These are phyloP conservation scores for Ptychobarbus kaznakovi DNA, from an alignment of 2,797 vertebrate species.

Conservation along the genomic window DNA sequence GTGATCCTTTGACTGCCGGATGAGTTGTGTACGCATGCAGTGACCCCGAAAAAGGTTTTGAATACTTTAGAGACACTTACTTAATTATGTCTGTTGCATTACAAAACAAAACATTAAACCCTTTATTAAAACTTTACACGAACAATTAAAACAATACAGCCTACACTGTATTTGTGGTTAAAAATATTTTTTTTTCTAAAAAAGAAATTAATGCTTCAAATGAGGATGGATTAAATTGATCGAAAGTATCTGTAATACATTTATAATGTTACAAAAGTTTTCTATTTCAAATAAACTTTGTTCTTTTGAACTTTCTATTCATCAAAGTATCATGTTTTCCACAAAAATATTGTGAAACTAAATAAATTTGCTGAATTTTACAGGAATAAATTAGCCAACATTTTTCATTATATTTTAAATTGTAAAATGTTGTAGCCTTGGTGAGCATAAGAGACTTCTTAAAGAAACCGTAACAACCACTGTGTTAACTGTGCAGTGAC, in stretches of 20 bases:
- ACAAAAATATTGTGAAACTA: neutral
- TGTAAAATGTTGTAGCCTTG: neutral
- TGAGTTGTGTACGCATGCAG: conserved; percentile 5
- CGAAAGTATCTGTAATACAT: neutral
- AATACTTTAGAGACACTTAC: neutral
- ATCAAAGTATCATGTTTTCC: neutral
- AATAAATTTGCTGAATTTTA: neutral
- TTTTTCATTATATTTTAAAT: neutral
- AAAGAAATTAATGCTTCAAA: neutral
- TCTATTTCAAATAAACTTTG: neutral
- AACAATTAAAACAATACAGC: neutral
- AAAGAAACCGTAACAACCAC: no score
- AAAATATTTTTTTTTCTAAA: neutral
- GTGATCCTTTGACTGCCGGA: conserved; percentile 8
- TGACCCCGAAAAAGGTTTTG: neutral
- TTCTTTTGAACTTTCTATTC: neutral
- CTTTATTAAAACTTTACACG: neutral
- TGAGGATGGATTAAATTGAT: neutral
- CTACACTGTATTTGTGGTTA: neutral
- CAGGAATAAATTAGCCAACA: neutral
- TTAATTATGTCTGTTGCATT: neutral
- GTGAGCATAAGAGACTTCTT: neutral
- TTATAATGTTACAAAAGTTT: neutral
- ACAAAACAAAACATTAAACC: neutral
- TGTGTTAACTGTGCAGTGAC: neutral